These are phyloP conservation scores for Coleophora flavipennella DNA, from an alignment of 2,888 invertebrate species.

Conservation along the genomic window DNA sequence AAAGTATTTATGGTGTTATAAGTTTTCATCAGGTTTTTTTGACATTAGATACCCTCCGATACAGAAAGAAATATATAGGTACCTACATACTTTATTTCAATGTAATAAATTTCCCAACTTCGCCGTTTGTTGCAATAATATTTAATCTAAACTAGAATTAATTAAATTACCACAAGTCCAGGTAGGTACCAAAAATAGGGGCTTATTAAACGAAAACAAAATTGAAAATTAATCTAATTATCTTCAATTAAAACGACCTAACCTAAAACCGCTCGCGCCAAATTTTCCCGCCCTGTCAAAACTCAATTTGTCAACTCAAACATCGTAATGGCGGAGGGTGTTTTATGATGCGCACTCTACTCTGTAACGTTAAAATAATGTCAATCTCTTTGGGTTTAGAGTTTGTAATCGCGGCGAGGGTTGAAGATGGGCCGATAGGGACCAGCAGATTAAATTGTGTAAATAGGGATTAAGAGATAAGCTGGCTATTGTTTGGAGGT, in stretches of 20 bases:
- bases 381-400: constrained; percentile 32
- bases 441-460: constrained; percentile 63
- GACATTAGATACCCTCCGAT: too few species aligned
- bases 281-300: constrained; percentile 63
- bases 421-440: constrained; percentile 24
- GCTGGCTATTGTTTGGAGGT: constrained; percentile 52
- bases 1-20: too few species aligned
- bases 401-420: constrained; percentile 33
- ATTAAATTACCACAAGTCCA: constrained; percentile 1
- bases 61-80: too few species aligned
- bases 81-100: too few species aligned
- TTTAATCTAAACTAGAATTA: constrained; percentile 1
- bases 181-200: constrained; percentile 12
- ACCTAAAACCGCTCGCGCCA: constrained; percentile 41
- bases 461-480: constrained; percentile 71
- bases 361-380: constrained; percentile 19
- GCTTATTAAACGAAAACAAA: constrained; percentile 38
- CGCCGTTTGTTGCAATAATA: not conserved
- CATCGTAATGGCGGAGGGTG: constrained; percentile 54
- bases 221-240: constrained; percentile 31
- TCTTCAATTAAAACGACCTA: constrained; percentile 33
- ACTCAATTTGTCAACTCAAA: constrained; percentile 70
- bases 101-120: too few species aligned
- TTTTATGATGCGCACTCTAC: constrained; percentile 26
- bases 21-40: too few species aligned